Evolutionary conservation across 2,113 vertebrate genomes (phyloP), one percentile per base, ranked within the genome.

Genomic region (Leucosticte australis): DNA sequence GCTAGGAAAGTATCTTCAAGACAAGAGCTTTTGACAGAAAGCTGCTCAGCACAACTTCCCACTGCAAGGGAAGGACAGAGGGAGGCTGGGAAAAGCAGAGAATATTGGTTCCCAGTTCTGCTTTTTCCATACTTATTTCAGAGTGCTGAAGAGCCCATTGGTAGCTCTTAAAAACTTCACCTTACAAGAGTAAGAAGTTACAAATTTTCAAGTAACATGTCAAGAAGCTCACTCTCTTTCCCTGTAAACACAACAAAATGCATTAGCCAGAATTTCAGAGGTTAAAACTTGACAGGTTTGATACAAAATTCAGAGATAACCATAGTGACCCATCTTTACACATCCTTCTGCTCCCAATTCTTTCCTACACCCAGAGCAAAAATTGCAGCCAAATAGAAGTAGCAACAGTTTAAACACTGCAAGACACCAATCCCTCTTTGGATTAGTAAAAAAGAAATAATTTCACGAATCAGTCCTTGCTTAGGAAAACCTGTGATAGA

Each of bases 401-500:
- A 42, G 27, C 20, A 41, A 11, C 23, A 69, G 23, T n/a, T 85
- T 19, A 65, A 86, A 86, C 9, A 60, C 17, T 56, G 9, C n/a
- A 79, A 56, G 47, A 62, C 21, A 56, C 49, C 11, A 71, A 64
- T 10, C 14, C n/a, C 42, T 59, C 31, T 49, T 37, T 57, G 26
- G 10, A 49, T 56, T 31, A 89, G 14, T 19, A 78, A 75, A 50
- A 81, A 87, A 67, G 1, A 65, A 80, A 62, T 3, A 42, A 76
- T 33, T 53, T 63, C 28, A 57, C 69, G 39, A 41, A n/a, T 42
- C 9, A 2, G 23, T 62, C 53, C 14, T 56, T 82, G 30, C 27
- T 83, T 31, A 52, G 65, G n/a, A 60, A 0, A 0, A 71, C 9
- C 16, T 2, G 3, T 27, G 18, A 56, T 1, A 79, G 26, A 27